Percentiles rank a stretch among this genome's conserved stretches.
Evolutionary conservation across 1,140 invertebrate genomes (phyloP).

Genomic region (Diabrotica virgifera): DNA sequence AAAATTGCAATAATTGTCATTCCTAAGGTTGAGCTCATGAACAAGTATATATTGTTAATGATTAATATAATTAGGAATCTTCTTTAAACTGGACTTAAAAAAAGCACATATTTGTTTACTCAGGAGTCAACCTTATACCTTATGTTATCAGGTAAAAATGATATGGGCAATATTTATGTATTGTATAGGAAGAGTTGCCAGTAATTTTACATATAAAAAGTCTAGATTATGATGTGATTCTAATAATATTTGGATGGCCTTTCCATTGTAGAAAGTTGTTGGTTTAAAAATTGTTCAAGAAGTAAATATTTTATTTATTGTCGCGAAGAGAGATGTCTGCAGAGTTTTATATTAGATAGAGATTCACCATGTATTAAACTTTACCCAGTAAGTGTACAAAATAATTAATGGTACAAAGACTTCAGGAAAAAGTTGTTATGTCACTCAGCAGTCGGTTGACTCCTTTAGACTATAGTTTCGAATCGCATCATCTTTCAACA

Average conservation of each 20-base stretch:
- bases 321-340: constrained; percentile 3
- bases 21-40: too few species aligned
- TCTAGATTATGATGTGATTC: constrained; percentile 14
- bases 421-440: constrained; percentile 41
- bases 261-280: constrained; percentile 17
- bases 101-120: constrained; percentile 41
- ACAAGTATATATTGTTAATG: too few species aligned
- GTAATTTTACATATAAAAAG: constrained; percentile 11
- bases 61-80: too few species aligned
- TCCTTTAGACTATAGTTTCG: constrained; percentile 32
- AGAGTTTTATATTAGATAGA: constrained; percentile 20
- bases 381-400: constrained; percentile 37
- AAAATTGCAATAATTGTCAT: too few species aligned
- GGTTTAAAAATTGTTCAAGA: constrained; percentile 18
- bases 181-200: constrained; percentile 6
- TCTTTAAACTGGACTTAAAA: neutral
- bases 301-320: constrained; percentile 18
- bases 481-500: neutral
- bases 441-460: constrained; percentile 37
- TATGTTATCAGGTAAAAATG: constrained; percentile 25
- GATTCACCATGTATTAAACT: constrained; percentile 18
- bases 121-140: constrained; percentile 38
- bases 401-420: constrained; percentile 42
- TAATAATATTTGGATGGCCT: constrained; percentile 13
- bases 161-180: constrained; percentile 14